A percentile compares a stretch with the other conserved stretches of the same genome.
These are phyloP conservation scores for Neotragus pygmaeus DNA, from an alignment of 2,113 vertebrate species.

Conservation along the genomic window DNA sequence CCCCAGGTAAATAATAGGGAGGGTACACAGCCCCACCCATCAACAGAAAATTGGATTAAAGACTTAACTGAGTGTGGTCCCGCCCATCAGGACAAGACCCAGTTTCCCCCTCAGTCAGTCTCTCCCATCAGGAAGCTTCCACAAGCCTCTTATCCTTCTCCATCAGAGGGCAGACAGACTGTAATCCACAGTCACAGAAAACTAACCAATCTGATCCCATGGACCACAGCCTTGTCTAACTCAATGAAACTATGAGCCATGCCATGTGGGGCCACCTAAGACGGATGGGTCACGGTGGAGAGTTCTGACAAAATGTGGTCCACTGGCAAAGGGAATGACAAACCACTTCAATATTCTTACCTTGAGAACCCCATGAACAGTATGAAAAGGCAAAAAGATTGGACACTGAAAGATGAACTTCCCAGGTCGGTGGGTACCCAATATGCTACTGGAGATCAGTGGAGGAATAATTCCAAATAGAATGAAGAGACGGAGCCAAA, in stretches of 20 bases:
- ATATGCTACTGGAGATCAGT: background rate
- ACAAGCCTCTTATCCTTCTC: background rate
- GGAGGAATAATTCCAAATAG: background rate
- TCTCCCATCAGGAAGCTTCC: background rate
- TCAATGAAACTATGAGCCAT: background rate
- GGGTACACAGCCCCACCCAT: background rate
- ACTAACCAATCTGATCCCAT: background rate
- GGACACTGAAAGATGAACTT: background rate
- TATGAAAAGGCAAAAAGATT: background rate
- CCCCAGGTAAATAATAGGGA: background rate
- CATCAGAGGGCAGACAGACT: background rate
- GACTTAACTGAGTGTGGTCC: background rate
- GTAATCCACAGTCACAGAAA: background rate
- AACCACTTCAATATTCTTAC: background rate
- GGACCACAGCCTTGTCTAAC: background rate
- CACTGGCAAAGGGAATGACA: background rate
- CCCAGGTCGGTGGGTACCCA: background rate
- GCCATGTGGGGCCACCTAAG: background rate
- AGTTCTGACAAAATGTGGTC: background rate
- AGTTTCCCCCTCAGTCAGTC: background rate
- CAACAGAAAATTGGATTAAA: background rate
- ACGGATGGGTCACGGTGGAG: accelerated
- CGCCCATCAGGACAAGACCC: background rate
- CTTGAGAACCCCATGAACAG: background rate
- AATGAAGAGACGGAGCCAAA: background rate